phyloP scores from a whole-genome alignment of 2,797 vertebrate species.

The Silurus lanzhouensis region DNA sequence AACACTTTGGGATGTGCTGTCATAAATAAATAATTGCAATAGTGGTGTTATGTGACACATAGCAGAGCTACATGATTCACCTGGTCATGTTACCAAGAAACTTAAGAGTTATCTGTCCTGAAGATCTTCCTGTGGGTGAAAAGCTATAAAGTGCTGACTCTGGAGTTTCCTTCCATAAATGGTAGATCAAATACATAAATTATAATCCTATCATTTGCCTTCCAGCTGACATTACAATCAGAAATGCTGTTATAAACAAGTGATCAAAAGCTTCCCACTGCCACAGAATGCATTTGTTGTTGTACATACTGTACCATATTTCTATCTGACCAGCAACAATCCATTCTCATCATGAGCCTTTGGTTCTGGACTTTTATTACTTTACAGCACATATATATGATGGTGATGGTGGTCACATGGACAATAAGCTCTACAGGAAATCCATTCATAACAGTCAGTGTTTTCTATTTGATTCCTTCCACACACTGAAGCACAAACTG shows the following conservation, averaged over 20 bases:
- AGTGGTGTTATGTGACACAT: background rate
- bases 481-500: conserved; percentile 12
- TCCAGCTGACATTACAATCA: background rate
- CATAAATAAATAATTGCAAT: background rate
- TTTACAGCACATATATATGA: background rate
- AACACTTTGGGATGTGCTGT: background rate
- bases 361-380: background rate
- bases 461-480: background rate
- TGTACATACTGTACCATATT: background rate
- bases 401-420: background rate
- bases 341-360: background rate
- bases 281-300: background rate
- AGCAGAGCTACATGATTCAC: background rate
- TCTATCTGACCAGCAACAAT: background rate
- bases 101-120: background rate
- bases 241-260: background rate
- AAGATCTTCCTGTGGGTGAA: background rate
- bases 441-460: background rate
- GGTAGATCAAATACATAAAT: background rate
- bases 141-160: background rate
- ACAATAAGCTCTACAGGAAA: background rate
- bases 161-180: background rate
- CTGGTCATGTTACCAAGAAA: background rate
- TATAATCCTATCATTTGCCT: background rate
- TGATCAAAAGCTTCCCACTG: background rate